Evolutionary conservation across 2,113 vertebrate genomes (phyloP).

Genomic region (Thunnus maccoyii): DNA sequence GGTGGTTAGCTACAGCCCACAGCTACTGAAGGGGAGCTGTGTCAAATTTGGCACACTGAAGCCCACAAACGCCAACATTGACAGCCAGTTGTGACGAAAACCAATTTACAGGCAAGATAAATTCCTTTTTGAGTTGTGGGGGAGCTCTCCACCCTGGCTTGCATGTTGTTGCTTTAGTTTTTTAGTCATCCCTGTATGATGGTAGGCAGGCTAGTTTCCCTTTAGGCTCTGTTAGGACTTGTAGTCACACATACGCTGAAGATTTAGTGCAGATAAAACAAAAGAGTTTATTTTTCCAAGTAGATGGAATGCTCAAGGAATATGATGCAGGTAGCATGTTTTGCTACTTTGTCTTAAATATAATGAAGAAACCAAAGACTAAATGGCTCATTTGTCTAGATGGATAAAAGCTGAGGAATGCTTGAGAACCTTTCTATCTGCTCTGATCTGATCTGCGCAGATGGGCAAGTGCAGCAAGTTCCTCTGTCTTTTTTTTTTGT

Average conservation of each 20-base stretch:
- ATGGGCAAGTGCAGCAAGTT: neutral
- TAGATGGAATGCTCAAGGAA: conserved; percentile 33
- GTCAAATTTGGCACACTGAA: conserved; percentile 71
- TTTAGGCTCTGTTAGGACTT: conserved; percentile 15
- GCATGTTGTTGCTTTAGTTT: conserved; percentile 25
- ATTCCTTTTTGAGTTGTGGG: conserved; percentile 42
- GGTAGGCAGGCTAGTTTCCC: neutral
- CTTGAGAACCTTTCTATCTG: conserved; percentile 8
- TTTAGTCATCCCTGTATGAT: conserved; percentile 9
- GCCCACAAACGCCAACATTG: conserved; percentile 60
- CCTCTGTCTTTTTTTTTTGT: conserved; percentile 1
- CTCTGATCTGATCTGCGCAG: neutral
- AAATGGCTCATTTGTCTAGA: neutral
- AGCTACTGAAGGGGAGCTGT: conserved; percentile 62
- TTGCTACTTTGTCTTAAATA: neutral
- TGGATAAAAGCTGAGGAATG: conserved; percentile 23
- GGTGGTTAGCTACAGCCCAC: conserved; percentile 66
- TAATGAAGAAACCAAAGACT: neutral
- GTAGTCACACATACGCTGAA: conserved; percentile 24
- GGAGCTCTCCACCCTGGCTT: conserved; percentile 29
- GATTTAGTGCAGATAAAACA: conserved; percentile 33
- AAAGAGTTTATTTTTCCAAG: conserved; percentile 42
- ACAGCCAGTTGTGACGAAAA: conserved; percentile 68
- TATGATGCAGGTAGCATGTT: conserved; percentile 27
- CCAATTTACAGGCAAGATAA: conserved; percentile 56